Base-by-base conservation (phyloP, 2,888 invertebrate genomes). In the Acanthopleura granulata region DNA sequence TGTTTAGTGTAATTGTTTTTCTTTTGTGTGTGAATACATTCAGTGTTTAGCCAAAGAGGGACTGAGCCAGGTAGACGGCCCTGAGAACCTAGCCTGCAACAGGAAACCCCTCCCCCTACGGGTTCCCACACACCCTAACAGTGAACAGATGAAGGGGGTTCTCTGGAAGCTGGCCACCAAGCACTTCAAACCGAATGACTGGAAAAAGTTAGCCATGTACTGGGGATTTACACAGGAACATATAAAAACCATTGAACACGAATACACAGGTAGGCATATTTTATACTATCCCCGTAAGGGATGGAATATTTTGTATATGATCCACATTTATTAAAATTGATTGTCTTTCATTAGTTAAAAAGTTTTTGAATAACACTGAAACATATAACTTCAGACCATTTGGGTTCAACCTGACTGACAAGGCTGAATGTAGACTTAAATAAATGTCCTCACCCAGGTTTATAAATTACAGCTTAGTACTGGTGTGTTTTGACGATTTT, bases 211-310 rank as follows among this genome's bases (percentile, higher is more conserved):
- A 61, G 94, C 94, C 0, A 90, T 91, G 49, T 92, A 93, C 82
- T 94, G 94, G 94, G 93, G 93, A 49, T 94, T 94, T 87, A 94
- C 93, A 0, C 92, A 93, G 70, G 94, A 94, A 75, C 94, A 94
- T 85, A 93, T 94, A 77, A 91, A 92, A 80, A 94, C 94, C 25
- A 94, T 94, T 78, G 94, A 94, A 86, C 94, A 94, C 86, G 94
- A 94, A 85, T 94, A 94, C 84, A 94, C 93, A 80, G 94, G 94
- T 94, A 80, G 16, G 75, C n/a, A 25, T 3, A 57, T 9, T 40
- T 3, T 40, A 6, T 40, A 40, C 40, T 6, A 9, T 40, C 40
- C 9, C 40, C 40, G 9, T 3, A 40, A 40, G 9, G 9, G 40
- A 3, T 6, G 40, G 40, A 9, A 9, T 3, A 9, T 40, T 3